Conservation (phyloP, 2,888 invertebrate genomes). For the Nudaria mundana region DNA sequence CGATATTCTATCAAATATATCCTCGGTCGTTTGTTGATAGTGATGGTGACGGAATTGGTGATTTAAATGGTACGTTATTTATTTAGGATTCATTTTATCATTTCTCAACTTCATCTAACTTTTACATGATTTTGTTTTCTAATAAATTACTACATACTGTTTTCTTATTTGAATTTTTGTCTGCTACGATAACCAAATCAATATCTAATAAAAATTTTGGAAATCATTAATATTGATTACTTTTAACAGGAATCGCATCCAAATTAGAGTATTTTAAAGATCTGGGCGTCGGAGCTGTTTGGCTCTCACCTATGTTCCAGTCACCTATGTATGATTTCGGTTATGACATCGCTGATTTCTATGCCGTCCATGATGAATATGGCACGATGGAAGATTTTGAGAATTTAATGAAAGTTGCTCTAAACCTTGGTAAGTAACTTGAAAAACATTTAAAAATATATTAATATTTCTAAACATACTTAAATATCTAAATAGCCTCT, state of each 20-base stretch:
- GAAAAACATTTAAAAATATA: background rate
- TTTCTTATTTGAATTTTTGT: conserved; percentile 1
- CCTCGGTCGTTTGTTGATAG: conserved; percentile 90
- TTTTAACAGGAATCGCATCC: conserved; percentile 77
- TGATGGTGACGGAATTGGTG: conserved; percentile 86
- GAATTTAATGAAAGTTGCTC: conserved; percentile 72
- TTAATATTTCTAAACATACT: no score
- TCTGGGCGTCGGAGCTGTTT: conserved; percentile 84
- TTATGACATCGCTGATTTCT: conserved; percentile 89
- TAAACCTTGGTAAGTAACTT: conserved; percentile 63
- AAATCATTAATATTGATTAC: conserved; percentile 1
- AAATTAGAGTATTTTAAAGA: conserved; percentile 84
- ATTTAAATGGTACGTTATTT: conserved; percentile 69
- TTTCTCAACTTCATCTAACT: background rate
- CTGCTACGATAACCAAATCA: no score
- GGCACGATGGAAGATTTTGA: conserved; percentile 88
- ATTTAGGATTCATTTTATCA: background rate
- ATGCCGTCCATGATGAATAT: conserved; percentile 84
- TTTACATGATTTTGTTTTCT: background rate
- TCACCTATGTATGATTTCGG: conserved; percentile 92
- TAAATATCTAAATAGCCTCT: no score
- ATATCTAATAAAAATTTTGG: no score
- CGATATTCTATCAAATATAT: conserved; percentile 89
- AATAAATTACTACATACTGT: background rate
- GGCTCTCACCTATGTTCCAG: conserved; percentile 87